Evolutionary conservation across 2,888 invertebrate genomes (phyloP).

Genomic region (Phymatocera aterrima): DNA sequence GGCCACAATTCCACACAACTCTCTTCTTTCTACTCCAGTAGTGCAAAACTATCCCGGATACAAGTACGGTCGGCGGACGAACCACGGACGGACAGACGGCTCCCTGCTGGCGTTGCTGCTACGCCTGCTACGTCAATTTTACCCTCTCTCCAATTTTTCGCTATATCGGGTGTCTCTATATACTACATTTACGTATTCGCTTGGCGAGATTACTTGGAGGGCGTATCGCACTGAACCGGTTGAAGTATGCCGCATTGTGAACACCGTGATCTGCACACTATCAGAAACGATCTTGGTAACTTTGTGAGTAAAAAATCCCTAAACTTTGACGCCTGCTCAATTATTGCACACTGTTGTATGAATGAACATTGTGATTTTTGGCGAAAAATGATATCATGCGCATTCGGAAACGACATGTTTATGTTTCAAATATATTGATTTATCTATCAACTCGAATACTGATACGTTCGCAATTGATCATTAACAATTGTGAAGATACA

Average conservation of each 20-base stretch:
- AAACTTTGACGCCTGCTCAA: background rate
- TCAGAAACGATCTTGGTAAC: background rate
- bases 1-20: too few relatives aligned
- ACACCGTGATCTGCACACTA: background rate
- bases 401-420: too few relatives aligned
- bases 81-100: conserved; percentile 32
- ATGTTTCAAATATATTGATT: too few relatives aligned
- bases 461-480: too few relatives aligned
- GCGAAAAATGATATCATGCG: too few relatives aligned
- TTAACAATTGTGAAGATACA: too few relatives aligned
- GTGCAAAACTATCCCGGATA: conserved; percentile 64
- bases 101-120: conserved; percentile 60
- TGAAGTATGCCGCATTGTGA: background rate
- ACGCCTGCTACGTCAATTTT: conserved; percentile 56
- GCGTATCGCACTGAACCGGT: conserved; percentile 3
- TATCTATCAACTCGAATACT: too few relatives aligned
- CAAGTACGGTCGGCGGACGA: conserved; percentile 60
- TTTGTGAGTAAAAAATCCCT: background rate
- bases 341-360: background rate
- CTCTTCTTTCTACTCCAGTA: conserved; percentile 53
- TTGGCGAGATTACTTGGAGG: background rate
- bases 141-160: conserved; percentile 41
- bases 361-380: background rate
- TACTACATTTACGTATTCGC: background rate
- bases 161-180: conserved; percentile 14